These are phyloP conservation scores for Cheumatopsyche charites DNA, from an alignment of 1,140 invertebrate species.

Conservation along the genomic window DNA sequence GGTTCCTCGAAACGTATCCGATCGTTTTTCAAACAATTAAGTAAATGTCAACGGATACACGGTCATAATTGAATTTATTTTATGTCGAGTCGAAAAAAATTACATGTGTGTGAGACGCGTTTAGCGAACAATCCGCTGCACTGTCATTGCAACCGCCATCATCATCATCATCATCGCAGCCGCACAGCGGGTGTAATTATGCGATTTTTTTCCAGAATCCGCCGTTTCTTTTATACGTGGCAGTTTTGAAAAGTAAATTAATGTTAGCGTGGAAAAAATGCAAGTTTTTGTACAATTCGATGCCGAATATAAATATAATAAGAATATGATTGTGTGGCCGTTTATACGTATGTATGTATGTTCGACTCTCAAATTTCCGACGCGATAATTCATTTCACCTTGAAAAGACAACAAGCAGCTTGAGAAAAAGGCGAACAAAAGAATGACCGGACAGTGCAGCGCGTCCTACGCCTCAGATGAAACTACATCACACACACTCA, in stretches of 20 bases:
- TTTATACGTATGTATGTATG: constrained; percentile 2
- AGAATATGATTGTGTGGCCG: neutral
- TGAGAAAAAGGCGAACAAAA: constrained; percentile 47
- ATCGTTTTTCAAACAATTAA: neutral
- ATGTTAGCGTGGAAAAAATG: constrained; percentile 39
- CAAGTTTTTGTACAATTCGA: constrained; percentile 17
- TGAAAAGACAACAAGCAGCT: constrained; percentile 42
- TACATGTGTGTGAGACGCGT: neutral
- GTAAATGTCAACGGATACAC: neutral
- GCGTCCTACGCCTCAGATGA: constrained; percentile 30
- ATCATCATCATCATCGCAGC: constrained; percentile 8
- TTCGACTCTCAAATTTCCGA: constrained; percentile 46
- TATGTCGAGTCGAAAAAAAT: neutral
- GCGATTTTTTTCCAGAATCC: constrained; percentile 17
- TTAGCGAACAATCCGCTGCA: constrained; percentile 7
- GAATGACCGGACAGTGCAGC: constrained; percentile 33
- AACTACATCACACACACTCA: constrained; percentile 6
- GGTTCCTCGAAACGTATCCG: neutral
- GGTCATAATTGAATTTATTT: neutral
- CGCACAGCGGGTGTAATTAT: constrained; percentile 24
- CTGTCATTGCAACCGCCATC: constrained; percentile 29
- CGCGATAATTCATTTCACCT: constrained; percentile 47
- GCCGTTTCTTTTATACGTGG: constrained; percentile 6
- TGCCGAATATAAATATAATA: neutral
- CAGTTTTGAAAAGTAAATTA: constrained; percentile 40